Conservation (phyloP, 2,113 vertebrate species). For the Sylvicapra grimmia region DNA sequence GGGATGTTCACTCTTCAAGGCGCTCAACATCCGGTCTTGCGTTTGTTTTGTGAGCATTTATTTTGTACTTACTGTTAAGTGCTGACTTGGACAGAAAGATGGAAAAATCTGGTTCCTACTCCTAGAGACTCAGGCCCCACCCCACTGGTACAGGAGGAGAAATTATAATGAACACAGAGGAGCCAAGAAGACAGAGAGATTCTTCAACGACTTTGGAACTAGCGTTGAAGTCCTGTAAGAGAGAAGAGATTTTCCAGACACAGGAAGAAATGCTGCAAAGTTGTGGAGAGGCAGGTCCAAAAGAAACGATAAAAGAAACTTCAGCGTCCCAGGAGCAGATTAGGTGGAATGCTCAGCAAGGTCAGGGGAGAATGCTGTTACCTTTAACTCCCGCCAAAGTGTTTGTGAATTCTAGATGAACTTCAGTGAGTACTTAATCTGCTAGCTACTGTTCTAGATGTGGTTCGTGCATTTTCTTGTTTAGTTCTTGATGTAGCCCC, state of each 20-base stretch:
- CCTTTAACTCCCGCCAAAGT: not conserved
- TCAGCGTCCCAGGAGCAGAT: not conserved
- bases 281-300: not conserved
- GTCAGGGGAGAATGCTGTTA: not conserved
- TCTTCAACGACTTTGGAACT: not conserved
- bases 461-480: not conserved
- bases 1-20: not conserved
- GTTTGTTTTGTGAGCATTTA: not conserved
- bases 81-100: not conserved
- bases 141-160: accelerated
- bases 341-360: not conserved
- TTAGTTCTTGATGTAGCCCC: not conserved
- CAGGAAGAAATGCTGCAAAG: not conserved
- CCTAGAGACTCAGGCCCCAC: not conserved
- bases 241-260: not conserved
- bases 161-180: not conserved
- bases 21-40: not conserved
- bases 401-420: not conserved
- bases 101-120: not conserved
- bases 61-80: not conserved
- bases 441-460: not conserved
- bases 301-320: not conserved
- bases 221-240: not conserved
- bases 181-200: not conserved
- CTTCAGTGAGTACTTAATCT: not conserved